phyloP scores from a whole-genome alignment of 1,140 invertebrate genomes.

The Pogonomyrmex barbatus region DNA sequence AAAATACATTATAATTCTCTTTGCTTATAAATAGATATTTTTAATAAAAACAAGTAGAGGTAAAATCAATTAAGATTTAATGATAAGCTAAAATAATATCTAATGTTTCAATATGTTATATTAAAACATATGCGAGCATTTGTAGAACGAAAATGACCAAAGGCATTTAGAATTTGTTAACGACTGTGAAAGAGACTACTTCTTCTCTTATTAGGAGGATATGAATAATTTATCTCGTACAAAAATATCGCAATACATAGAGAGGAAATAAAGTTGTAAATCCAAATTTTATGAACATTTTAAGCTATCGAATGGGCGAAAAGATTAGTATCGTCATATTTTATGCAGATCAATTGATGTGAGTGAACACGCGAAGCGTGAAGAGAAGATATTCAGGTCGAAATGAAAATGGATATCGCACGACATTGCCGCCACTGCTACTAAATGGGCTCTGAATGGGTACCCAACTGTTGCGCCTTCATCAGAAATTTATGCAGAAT shows the following conservation, averaged over 20 bases:
- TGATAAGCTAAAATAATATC: background rate
- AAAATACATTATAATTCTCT: background rate
- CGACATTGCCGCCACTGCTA: constrained; percentile 63
- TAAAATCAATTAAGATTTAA: background rate
- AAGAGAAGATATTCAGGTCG: constrained; percentile 70
- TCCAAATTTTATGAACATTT: constrained; percentile 56
- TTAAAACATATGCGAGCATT: background rate
- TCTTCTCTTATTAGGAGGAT: too few species aligned
- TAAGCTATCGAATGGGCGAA: background rate
- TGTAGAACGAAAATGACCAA: background rate
- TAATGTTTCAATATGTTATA: background rate
- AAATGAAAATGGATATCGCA: constrained; percentile 73
- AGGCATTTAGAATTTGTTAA: constrained; percentile 4
- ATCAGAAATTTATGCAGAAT: constrained; percentile 82
- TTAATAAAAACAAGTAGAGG: background rate
- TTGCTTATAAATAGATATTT: background rate
- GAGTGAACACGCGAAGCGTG: constrained; percentile 69
- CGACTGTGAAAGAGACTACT: background rate
- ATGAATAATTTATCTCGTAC: background rate
- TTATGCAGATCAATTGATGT: constrained; percentile 66
- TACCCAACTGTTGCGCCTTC: constrained; percentile 83
- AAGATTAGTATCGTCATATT: constrained; percentile 67
- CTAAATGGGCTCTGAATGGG: constrained; percentile 76
- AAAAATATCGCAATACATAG: background rate
- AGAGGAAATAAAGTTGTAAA: background rate